These are phyloP conservation scores for Eucriotettix oculatus DNA, from an alignment of 2,888 invertebrate genomes.

Conservation along the genomic window DNA sequence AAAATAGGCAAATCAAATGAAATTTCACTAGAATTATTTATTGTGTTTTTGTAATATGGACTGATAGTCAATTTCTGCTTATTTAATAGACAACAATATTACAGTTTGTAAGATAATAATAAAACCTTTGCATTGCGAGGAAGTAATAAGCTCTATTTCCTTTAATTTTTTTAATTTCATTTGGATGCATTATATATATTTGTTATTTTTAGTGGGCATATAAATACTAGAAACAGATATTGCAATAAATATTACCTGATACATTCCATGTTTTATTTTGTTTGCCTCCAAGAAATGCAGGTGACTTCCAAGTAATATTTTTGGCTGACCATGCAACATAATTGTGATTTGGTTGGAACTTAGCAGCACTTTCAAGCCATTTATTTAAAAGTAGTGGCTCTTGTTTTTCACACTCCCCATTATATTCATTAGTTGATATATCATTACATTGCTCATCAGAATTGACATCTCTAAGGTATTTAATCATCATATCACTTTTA, in stretches of 20 bases:
- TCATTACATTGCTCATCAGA: neutral
- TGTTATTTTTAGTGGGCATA: neutral
- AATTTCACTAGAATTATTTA: no score
- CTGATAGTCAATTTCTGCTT: no score
- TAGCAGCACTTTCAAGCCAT: conserved; percentile 59
- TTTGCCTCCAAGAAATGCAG: neutral
- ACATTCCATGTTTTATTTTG: neutral
- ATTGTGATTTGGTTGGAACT: conserved; percentile 52
- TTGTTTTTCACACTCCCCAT: neutral
- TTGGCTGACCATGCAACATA: conserved; percentile 42
- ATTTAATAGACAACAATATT: no score
- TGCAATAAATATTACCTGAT: neutral
- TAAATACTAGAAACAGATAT: no score
- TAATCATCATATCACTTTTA: conserved; percentile 41
- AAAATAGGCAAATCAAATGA: no score
- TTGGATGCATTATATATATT: neutral
- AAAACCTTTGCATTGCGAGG: no score
- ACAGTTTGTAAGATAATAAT: no score
- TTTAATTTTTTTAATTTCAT: no score
- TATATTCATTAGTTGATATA: neutral
- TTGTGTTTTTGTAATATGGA: no score
- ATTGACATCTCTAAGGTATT: conserved; percentile 30
- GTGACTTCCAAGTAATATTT: conserved; percentile 6
- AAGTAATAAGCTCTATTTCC: no score
- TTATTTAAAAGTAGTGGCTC: conserved; percentile 41